These are phyloP conservation scores for Drosophila pandora DNA, from an alignment of 1,140 invertebrate species.

Conservation along the genomic window DNA sequence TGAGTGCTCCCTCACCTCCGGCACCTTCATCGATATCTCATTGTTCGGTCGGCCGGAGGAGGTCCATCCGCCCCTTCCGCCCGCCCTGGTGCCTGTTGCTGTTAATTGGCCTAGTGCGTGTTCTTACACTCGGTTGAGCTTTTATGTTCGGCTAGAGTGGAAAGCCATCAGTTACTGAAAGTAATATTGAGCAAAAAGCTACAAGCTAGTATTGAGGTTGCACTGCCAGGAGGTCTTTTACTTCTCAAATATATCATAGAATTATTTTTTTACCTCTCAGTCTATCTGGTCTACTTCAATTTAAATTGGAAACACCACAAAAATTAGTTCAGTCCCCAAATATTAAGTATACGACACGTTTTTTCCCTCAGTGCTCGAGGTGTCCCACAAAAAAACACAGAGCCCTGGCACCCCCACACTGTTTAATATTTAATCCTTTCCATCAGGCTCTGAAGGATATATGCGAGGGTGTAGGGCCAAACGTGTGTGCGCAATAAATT, in stretches of 20 bases:
- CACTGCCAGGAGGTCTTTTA: too few relatives aligned
- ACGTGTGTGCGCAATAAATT: constrained; percentile 56
- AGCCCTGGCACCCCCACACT: constrained; percentile 21
- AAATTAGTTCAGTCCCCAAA: too few relatives aligned
- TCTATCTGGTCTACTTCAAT: too few relatives aligned
- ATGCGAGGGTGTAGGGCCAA: constrained; percentile 31
- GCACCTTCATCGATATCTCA: constrained; percentile 48
- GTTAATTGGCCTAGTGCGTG: constrained; percentile 76
- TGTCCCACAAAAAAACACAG: constrained; percentile 11
- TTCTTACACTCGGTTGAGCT: constrained; percentile 60
- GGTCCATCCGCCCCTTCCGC: constrained; percentile 19
- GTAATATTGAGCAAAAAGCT: too few relatives aligned
- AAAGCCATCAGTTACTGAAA: neutral
- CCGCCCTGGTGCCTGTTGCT: constrained; percentile 58
- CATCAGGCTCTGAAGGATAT: constrained; percentile 26
- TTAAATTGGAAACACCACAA: too few relatives aligned
- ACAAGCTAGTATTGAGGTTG: too few relatives aligned
- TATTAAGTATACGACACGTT: neutral
- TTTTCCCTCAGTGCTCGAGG: neutral
- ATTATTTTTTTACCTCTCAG: too few relatives aligned
- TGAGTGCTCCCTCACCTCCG: constrained; percentile 49
- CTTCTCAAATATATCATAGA: too few relatives aligned
- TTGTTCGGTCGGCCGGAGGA: constrained; percentile 44
- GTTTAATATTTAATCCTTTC: constrained; percentile 38
- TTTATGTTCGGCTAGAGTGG: constrained; percentile 17